These are phyloP conservation scores for Melieria picta DNA, from an alignment of 2,888 invertebrate species.

Conservation along the genomic window DNA sequence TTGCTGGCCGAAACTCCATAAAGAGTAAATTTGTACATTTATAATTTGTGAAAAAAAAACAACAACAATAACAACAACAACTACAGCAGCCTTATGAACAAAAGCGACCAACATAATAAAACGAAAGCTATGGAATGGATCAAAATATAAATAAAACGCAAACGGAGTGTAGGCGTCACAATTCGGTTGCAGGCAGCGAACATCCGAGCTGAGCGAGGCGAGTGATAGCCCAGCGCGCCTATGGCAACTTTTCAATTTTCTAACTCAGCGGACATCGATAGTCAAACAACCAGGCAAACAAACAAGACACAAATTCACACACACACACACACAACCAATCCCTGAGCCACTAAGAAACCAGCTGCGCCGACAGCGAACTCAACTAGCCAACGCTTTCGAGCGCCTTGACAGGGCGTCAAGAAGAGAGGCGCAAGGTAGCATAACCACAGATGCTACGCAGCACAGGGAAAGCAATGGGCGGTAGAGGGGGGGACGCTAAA, in stretches of 20 bases:
- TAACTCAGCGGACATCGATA: constrained; percentile 33
- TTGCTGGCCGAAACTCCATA: too few relatives aligned
- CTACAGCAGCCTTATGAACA: too few relatives aligned
- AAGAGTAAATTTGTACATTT: too few relatives aligned
- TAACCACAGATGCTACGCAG: constrained; percentile 44
- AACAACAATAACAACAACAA: too few relatives aligned
- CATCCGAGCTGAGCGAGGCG: too few relatives aligned
- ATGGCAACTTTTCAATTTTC: constrained; percentile 36
- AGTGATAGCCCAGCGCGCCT: background rate
- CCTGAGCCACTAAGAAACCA: constrained; percentile 38
- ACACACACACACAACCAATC: background rate
- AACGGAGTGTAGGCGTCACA: too few relatives aligned
- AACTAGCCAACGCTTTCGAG: background rate
- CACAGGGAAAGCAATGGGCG: constrained; percentile 38
- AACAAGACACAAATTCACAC: background rate
- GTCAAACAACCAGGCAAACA: constrained; percentile 8
- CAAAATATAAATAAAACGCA: too few relatives aligned
- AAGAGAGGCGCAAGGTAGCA: constrained; percentile 12
- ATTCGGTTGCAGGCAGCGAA: too few relatives aligned
- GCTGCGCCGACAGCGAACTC: background rate
- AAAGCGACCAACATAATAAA: too few relatives aligned
- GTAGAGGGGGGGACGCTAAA: constrained; percentile 24
- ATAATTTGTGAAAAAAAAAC: too few relatives aligned
- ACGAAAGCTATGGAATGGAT: too few relatives aligned
- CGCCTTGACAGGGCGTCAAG: background rate